Conservation (phyloP, 2,888 invertebrate genomes). For the Rhingia rostrata region DNA sequence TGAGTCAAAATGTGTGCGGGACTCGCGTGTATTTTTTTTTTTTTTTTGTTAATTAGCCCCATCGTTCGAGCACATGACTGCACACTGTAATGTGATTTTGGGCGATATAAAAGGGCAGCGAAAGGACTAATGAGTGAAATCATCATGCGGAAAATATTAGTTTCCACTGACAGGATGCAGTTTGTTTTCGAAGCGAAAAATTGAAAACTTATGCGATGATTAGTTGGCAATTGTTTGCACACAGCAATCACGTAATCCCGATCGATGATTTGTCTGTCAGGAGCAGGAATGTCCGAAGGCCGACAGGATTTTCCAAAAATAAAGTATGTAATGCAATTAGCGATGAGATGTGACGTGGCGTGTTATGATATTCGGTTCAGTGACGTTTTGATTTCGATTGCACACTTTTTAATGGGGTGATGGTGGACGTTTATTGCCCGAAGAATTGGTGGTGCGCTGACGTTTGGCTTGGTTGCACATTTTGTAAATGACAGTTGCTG, state of each 20-base stretch:
- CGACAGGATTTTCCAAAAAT: conserved; percentile 4
- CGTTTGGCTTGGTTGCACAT: too few relatives aligned
- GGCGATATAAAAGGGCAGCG: neutral
- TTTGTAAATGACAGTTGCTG: too few relatives aligned
- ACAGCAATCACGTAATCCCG: neutral
- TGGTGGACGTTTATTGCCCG: neutral
- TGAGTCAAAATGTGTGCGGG: neutral
- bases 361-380: conserved; percentile 9
- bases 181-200: conserved; percentile 17
- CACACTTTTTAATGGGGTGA: too few relatives aligned
- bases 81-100: conserved; percentile 7
- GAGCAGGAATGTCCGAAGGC: neutral
- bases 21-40: neutral
- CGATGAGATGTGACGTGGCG: conserved; percentile 9
- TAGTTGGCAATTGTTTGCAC: conserved; percentile 42
- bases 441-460: too few relatives aligned
- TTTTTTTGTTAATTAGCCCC: conserved; percentile 31
- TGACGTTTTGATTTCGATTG: neutral
- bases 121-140: conserved; percentile 45
- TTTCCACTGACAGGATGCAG: conserved; percentile 17
- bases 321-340: conserved; percentile 14
- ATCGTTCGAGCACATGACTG: conserved; percentile 12
- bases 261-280: conserved; percentile 54
- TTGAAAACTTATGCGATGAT: conserved; percentile 50
- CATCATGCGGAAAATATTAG: conserved; percentile 55